Evolutionary conservation across 2,888 invertebrate genomes (phyloP), one percentile per base, ranked within the genome.

Genomic region (Proisotoma minuta): DNA sequence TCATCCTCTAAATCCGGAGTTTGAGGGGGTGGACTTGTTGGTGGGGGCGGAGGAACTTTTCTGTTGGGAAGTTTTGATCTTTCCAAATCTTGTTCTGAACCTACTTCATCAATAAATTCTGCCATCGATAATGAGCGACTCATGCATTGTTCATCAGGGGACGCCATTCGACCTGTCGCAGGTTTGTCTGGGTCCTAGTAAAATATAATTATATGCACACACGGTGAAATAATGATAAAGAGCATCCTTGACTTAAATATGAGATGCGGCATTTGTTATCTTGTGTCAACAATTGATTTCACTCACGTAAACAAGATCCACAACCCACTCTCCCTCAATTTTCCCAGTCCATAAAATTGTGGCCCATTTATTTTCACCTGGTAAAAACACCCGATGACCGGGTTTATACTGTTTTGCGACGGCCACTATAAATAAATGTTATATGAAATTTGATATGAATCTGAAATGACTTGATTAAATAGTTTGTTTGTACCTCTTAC

Each of bases 291-390:
- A 27, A 28, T n/a, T n/a, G n/a, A n/a, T n/a, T 22, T 22, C 2
- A 49, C 61, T 54, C 54, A 67, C 67, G 24, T 65, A 68, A n/a
- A 68, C 56, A 5, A 68, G 40, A 43, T 68, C 68, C 2, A 68
- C 68, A 4, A 68, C 62, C 26, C 62, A 62, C 23, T 68, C 68
- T 20, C 52, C 51, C 1, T 60, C 65, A 51, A 68, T 68, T 20
- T 58, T 52, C n/a, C 68, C 68, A 10, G 62, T 60, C 68, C 68
- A 68, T 50, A 62, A 65, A 24, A 68, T 65, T 26, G 58, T 65
- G n/a, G 68, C 65, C 62, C 62, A 68, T 50, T 65, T 62, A 26
- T 60, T 50, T 48, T 68, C 68, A 22, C 58, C 53, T n/a, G 60
- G 64, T 3, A 68, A 28, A 26, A 56, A 60, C 18, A 68, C 62